Evolutionary conservation across 2,888 invertebrate genomes (phyloP), one percentile per base, ranked within the genome.

Genomic region (Andrena bicolor): DNA sequence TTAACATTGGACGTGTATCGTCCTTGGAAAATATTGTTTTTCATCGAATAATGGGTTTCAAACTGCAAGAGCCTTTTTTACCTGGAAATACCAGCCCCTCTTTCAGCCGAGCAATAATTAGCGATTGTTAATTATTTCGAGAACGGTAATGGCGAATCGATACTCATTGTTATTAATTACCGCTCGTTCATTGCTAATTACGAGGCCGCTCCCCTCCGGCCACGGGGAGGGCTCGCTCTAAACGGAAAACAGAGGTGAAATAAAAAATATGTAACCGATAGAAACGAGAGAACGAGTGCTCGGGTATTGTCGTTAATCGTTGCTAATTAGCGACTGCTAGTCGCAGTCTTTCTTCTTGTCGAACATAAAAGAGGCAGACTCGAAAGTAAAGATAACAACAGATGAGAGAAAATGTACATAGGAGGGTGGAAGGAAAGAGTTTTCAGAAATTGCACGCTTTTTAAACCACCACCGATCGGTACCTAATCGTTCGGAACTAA

Each of bases 241-340:
- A 1, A 8, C 16, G 16, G 58, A 35, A 35, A 4, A n/a, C 8
- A 10, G 16, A 2, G 13, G 13, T 4, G 13, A 20, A 7, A 35
- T 7, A 28, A 20, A 41, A 35, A 58, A 23, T 1, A 26, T 23
- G 26, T 26, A 69, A 16, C 16, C 30, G 53, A 69, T 41, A 41
- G 5, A 16, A 41, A 16, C 13, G 13, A 41, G 13, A 13, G 41
- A 41, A 4, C 41, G 41, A 16, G 41, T 41, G 16, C 41, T 41
- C 41, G 41, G 41, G 56, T 16, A 64, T 68, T 23, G 56, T 51
- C 64, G n/a, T 79, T 79, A 76, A 76, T 70, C 58, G 49, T 0
- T 8, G 70, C 35, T 77, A 80, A 80, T 80, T 80, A 80, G 26
- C 30, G 51, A 8, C 20, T 16, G 30, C 10, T 70, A 30, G 65